Base-by-base conservation (phyloP, 1,140 invertebrate genomes). In the Drosophila biarmipes region DNA sequence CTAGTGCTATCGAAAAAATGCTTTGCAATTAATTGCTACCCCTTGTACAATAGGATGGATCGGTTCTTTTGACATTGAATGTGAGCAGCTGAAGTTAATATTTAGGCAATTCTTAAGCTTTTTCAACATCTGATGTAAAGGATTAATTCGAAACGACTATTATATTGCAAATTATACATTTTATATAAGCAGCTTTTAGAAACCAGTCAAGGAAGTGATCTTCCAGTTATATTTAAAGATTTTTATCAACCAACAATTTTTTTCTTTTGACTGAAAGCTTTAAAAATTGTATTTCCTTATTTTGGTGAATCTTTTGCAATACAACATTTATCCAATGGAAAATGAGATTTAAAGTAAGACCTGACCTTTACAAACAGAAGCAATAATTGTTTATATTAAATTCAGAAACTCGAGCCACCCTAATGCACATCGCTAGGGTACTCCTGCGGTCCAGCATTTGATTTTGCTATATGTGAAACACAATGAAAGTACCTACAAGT, bases 401-500 rank as follows among this genome's bases (percentile, higher is more conserved):
- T 12, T 48, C 35, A 43, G 17, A 63, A 62, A 35, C 27, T 58
- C 19, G 43, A 66, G 43, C 43, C 43, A 59, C 12, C 37, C 37
- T 21, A 38, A 10, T 38, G 19, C 35, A 61, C 37, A 43, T 57
- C 27, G 34, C 31, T 40, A 15, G 29, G 58, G 37, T 67, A 40
- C 43, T 38, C 49, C 11, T 31, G 42, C 49, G 48, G 72, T 45
- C 52, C 52, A 27, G 52, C 52, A 45, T 66, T 57, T 66, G 34
- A 38, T 52, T 64, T 56, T 43, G 45, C 43, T 64, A 54, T 21
- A 56, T 45, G 72, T 45, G 61, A 59, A 62, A 43, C 42, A 68
- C 59, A 63, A 46, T 68, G 42, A 80, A 61, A 72, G 72, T 74
- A 74, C 72, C 72, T 74, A 73, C 52, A 73, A 64, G 34, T 73